phyloP scores from a whole-genome alignment of 2,113 vertebrate genomes.

The Polyodon spathula region DNA sequence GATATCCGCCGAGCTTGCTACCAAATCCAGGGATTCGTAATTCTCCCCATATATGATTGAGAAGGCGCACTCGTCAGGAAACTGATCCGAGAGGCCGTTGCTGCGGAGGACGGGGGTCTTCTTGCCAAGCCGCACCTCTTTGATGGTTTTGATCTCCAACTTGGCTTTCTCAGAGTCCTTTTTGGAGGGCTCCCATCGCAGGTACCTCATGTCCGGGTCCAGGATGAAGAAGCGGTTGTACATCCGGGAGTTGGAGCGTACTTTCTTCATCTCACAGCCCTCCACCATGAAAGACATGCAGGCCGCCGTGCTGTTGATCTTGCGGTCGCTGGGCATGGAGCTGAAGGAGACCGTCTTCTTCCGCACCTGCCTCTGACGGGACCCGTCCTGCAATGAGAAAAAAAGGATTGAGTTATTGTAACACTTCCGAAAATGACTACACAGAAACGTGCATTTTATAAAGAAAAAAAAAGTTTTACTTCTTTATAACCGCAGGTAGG shows the following conservation, averaged over 20 bases:
- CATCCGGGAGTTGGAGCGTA: slow-evolving; percentile 86
- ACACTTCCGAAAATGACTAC: too few species aligned
- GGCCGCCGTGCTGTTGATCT: slow-evolving; percentile 82
- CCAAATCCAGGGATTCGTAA: slow-evolving; percentile 82
- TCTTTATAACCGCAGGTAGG: too few species aligned
- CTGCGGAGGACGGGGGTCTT: slow-evolving; percentile 79
- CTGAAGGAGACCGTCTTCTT: slow-evolving; percentile 92
- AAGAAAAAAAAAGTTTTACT: too few species aligned
- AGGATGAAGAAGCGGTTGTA: slow-evolving; percentile 86
- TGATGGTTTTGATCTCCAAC: slow-evolving; percentile 82
- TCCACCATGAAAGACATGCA: slow-evolving; percentile 91
- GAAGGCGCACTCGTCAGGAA: slow-evolving; percentile 82
- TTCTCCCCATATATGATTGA: slow-evolving; percentile 90
- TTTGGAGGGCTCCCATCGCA: slow-evolving; percentile 86
- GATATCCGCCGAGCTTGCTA: slow-evolving; percentile 74
- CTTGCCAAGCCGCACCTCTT: slow-evolving; percentile 82
- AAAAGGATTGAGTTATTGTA: not conserved
- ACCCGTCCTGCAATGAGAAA: slow-evolving; percentile 61
- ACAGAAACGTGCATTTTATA: too few species aligned
- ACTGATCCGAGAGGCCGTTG: slow-evolving; percentile 83
- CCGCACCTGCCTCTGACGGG: slow-evolving; percentile 68
- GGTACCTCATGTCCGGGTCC: slow-evolving; percentile 74
- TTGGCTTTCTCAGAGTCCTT: slow-evolving; percentile 87
- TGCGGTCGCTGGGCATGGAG: slow-evolving; percentile 80
- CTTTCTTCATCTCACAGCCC: slow-evolving; percentile 88